Percentiles rank a stretch among this genome's conserved stretches.
Evolutionary conservation across 1,140 invertebrate genomes (phyloP).

Genomic region (Zophobas atratus): DNA sequence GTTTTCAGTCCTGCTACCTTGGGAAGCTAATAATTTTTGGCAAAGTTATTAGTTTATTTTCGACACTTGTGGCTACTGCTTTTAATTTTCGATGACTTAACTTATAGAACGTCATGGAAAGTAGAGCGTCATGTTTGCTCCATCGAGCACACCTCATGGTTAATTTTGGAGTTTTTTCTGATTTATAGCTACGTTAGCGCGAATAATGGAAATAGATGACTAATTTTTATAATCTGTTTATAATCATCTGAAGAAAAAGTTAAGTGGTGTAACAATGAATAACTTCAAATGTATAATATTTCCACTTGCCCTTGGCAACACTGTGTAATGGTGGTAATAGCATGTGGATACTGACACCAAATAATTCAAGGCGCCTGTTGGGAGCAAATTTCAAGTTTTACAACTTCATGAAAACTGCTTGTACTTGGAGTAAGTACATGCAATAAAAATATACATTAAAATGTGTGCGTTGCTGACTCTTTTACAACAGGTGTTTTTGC

Average conservation of each 20-base stretch:
- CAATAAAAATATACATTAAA: slow-evolving; percentile 22
- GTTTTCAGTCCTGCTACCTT: not conserved
- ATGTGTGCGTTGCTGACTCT: slow-evolving; percentile 7
- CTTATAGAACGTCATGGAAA: slow-evolving; percentile 12
- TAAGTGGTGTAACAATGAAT: slow-evolving; percentile 6
- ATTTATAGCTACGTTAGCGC: not conserved
- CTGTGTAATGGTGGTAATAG: not conserved
- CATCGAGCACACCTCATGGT: not conserved
- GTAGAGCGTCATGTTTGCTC: slow-evolving; percentile 1
- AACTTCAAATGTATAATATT: slow-evolving; percentile 11
- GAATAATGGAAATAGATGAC: not conserved
- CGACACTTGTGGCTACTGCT: not conserved
- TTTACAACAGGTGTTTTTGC: slow-evolving; percentile 12
- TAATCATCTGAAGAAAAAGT: not conserved
- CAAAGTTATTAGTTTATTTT: slow-evolving; percentile 5
- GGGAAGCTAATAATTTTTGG: not conserved
- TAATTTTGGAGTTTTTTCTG: not conserved
- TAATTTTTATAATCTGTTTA: slow-evolving; percentile 11
- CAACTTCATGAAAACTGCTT: slow-evolving; percentile 8
- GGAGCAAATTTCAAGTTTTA: slow-evolving; percentile 1
- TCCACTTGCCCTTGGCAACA: slow-evolving; percentile 10
- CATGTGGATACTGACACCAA: not conserved
- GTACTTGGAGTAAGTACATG: not conserved
- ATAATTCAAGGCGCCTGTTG: not conserved
- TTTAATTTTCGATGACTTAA: slow-evolving; percentile 21